phyloP scores from a whole-genome alignment of 2,888 invertebrate species.

The Machimus atricapillus region DNA sequence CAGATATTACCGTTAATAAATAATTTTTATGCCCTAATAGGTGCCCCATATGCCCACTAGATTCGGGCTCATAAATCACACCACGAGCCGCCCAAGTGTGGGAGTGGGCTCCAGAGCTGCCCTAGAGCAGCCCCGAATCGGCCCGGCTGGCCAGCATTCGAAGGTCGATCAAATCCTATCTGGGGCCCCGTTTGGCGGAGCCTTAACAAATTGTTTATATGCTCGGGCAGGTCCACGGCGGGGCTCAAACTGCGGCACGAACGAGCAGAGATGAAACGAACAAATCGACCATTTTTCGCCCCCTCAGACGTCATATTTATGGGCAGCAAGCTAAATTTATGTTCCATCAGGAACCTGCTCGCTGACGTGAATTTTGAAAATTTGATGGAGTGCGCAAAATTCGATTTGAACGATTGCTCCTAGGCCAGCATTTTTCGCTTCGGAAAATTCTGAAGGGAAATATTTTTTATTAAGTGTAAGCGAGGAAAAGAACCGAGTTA shows the following conservation, averaged over 20 bases:
- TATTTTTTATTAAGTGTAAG: background rate
- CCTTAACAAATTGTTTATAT: slow-evolving; percentile 20
- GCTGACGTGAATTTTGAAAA: slow-evolving; percentile 17
- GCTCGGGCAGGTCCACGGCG: background rate
- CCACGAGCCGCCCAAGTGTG: background rate
- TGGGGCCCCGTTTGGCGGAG: background rate
- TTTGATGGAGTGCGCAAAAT: slow-evolving; percentile 28
- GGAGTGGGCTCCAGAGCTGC: background rate
- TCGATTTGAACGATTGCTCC: background rate
- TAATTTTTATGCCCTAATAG: slow-evolving; percentile 34
- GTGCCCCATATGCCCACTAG: background rate
- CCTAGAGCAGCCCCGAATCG: background rate
- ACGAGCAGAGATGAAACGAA: background rate
- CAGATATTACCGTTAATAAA: slow-evolving; percentile 32
- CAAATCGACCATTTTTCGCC: background rate
- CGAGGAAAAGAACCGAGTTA: background rate
- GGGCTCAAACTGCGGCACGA: background rate
- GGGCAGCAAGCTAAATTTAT: background rate
- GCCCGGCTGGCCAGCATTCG: background rate
- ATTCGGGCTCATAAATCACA: background rate
- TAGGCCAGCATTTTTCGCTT: background rate
- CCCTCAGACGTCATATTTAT: background rate
- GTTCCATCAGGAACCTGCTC: background rate
- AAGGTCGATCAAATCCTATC: slow-evolving; percentile 13
- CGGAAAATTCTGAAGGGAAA: background rate